These are phyloP conservation scores for Lutjanus erythropterus DNA, from an alignment of 2,113 vertebrate genomes.

Conservation along the genomic window DNA sequence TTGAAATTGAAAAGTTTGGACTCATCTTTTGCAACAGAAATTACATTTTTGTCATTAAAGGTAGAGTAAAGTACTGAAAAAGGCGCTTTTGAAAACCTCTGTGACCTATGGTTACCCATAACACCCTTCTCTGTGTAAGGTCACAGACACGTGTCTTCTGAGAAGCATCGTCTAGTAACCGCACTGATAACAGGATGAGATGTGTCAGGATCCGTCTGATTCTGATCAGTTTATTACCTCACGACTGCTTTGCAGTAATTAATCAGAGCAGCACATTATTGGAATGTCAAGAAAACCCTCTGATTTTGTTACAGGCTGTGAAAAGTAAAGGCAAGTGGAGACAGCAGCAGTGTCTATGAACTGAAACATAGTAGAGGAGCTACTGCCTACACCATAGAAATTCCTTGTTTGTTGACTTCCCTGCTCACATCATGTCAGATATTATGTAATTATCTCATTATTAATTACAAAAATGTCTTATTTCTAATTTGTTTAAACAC, in stretches of 20 bases:
- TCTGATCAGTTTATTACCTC: fast-evolving
- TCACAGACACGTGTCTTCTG: too few relatives aligned
- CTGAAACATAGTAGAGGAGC: too few relatives aligned
- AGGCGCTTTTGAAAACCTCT: too few relatives aligned
- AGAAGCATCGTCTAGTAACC: background rate
- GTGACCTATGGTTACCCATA: too few relatives aligned
- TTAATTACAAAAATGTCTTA: background rate
- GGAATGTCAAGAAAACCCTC: background rate
- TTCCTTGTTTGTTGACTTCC: too few relatives aligned
- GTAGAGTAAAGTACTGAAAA: too few relatives aligned
- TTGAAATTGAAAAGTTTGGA: too few relatives aligned
- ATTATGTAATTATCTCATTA: background rate
- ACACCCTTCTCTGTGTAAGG: too few relatives aligned
- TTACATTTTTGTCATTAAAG: too few relatives aligned
- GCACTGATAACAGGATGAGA: background rate
- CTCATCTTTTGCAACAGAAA: too few relatives aligned
- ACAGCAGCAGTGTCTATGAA: background rate
- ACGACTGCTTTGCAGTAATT: background rate
- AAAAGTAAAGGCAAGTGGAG: background rate
- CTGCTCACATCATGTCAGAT: background rate
- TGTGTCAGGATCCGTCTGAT: background rate
- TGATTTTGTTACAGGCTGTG: background rate
- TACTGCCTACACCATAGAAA: too few relatives aligned
- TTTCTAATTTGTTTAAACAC: background rate
- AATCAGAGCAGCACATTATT: background rate